These are phyloP conservation scores for Onthophagus taurus DNA, from an alignment of 1,140 invertebrate species.

Conservation along the genomic window DNA sequence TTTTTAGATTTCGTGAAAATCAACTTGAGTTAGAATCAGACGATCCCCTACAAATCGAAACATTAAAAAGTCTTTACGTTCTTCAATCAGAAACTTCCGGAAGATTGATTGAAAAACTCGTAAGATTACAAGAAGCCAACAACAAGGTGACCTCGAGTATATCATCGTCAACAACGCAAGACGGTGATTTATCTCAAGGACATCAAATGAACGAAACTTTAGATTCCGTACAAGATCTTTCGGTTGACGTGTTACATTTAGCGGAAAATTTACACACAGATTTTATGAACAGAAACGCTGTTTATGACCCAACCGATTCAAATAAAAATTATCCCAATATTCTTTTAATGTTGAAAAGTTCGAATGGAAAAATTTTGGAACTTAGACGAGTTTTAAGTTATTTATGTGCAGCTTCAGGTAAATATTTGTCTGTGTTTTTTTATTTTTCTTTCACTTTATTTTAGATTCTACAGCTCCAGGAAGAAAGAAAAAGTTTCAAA, in stretches of 20 bases:
- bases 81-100: not conserved
- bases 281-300: conserved; percentile 5
- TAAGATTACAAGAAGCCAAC: conserved; percentile 30
- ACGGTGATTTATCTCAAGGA: no score
- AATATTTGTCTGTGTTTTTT: not conserved
- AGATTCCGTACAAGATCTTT: conserved; percentile 37
- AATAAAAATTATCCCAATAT: conserved; percentile 4
- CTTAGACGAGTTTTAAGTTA: conserved; percentile 33
- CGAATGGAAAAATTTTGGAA: conserved; percentile 35
- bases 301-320: not conserved
- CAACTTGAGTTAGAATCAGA: no score
- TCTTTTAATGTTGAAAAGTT: not conserved
- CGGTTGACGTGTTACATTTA: conserved; percentile 34
- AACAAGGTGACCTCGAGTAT: conserved; percentile 18
- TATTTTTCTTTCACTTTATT: conserved; percentile 1
- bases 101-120: conserved; percentile 21
- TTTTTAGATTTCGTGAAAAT: no score
- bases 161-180: conserved; percentile 16
- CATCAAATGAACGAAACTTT: conserved; percentile 24
- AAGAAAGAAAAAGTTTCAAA: conserved; percentile 7
- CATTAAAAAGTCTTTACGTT: no score
- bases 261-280: conserved; percentile 34
- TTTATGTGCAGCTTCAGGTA: conserved; percentile 34
- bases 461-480: conserved; percentile 7
- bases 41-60: no score